Conservation (phyloP, 2,113 vertebrate species). For the Apteryx mantelli region DNA sequence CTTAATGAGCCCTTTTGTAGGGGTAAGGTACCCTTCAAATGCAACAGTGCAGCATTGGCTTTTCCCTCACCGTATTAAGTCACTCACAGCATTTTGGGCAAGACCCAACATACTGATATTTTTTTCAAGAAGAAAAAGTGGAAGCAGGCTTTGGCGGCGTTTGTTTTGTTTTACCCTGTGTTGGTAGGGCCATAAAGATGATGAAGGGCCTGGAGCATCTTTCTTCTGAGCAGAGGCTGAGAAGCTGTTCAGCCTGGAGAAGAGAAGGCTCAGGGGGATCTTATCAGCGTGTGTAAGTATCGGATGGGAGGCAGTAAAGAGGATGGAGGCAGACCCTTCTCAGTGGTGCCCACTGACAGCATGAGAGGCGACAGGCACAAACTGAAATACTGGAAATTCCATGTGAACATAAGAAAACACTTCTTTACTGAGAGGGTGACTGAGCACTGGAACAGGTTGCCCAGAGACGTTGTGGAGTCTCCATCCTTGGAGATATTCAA, state of each 20-base stretch:
- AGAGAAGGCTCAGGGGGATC: too few species aligned
- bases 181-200: background rate
- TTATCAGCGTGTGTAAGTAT: too few species aligned
- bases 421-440: background rate
- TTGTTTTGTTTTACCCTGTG: background rate
- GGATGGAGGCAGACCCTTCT: background rate
- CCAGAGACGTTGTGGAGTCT: background rate
- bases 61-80: background rate
- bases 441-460: background rate
- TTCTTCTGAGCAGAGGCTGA: too few species aligned
- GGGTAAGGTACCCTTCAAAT: fast-evolving
- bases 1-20: background rate
- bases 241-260: too few species aligned
- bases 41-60: background rate
- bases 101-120: fast-evolving
- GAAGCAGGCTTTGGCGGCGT: background rate
- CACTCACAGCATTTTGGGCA: background rate
- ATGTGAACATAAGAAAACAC: background rate
- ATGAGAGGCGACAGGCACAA: background rate
- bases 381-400: background rate
- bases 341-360: background rate
- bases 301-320: too few species aligned
- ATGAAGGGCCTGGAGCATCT: too few species aligned
- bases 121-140: background rate
- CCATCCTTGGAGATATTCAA: background rate